Evolutionary conservation across 2,888 invertebrate species (phyloP), one percentile per base, ranked within the genome.

Genomic region (Drosophila multiciliata): DNA sequence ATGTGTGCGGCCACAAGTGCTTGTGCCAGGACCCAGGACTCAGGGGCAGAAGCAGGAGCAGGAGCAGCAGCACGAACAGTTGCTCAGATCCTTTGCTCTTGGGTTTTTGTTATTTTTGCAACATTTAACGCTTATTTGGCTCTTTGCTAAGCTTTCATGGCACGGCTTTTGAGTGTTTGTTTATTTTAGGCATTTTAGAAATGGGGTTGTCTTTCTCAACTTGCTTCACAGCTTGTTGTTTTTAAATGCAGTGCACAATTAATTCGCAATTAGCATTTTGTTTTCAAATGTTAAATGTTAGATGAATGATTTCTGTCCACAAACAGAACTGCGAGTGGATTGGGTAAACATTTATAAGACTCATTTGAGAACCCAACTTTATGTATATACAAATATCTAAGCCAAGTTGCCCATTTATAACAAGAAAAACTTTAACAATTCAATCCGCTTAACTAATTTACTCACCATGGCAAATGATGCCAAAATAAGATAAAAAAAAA

Each of bases 121-220:
- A 89, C 90, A 90, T 90, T 90, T 89, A 87, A 87, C 86, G 90
- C 89, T 81, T 86, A 83, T 82, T 83, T 89, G 87, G 80, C 67
- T 78, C 84, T 78, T 80, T 80, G 84, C 89, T 80, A 82, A 87
- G 89, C 89, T 89, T 86, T 83, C 75, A 78, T 63, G 66, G 68
- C 82, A 61, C 45, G 69, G 73, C 83, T 66, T 75, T 82, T 59
- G 78, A 78, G 80, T 78, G 66, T 87, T 87, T 86, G 73, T 75
- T 82, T 82, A 80, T 78, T 73, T 71, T 65, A 75, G 75, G 78
- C 78, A 73, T 78, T 78, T 81, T 65, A 57, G 50, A 55, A 73
- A 59, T 42, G 20, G 33, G 26, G 42, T 42, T 33, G 57, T 54
- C 48, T 69, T 58, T 62, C 38, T 45, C 66, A 50, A 53, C 68